A percentile compares a stretch with the other conserved stretches of the same genome.
These are phyloP conservation scores for Darevskia mixta DNA, from an alignment of 2,797 vertebrate species.

Conservation along the genomic window DNA sequence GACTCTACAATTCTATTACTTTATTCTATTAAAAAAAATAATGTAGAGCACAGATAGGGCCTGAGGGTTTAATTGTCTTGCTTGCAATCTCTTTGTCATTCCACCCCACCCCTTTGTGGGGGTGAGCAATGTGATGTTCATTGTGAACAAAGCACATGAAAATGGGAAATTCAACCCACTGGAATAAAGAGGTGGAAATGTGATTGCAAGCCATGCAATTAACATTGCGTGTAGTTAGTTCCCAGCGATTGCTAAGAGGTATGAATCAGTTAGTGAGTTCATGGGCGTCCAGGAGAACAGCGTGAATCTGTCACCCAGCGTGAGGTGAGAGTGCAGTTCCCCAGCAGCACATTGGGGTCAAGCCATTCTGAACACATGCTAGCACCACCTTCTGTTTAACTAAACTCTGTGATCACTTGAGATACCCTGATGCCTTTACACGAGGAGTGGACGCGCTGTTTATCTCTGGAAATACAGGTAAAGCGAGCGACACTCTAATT, in stretches of 20 bases:
- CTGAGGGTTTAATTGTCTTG: too few species aligned
- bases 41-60: too few species aligned
- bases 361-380: background rate
- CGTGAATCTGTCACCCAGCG: background rate
- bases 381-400: background rate
- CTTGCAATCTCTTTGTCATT: background rate
- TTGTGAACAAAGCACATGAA: background rate
- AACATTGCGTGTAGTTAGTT: too few species aligned
- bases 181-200: background rate
- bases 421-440: background rate
- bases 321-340: background rate
- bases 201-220: background rate
- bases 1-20: too few species aligned
- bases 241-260: background rate
- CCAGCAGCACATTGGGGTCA: background rate
- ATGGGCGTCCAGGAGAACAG: background rate
- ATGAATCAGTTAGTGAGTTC: background rate
- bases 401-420: conserved; percentile 14
- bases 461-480: background rate
- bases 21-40: too few species aligned
- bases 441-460: conserved; percentile 3
- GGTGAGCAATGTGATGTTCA: background rate
- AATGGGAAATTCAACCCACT: background rate
- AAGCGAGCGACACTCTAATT: conserved; percentile 18
- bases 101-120: background rate